These are phyloP conservation scores for Deilephila porcellus DNA, from an alignment of 2,888 invertebrate genomes.

Conservation along the genomic window DNA sequence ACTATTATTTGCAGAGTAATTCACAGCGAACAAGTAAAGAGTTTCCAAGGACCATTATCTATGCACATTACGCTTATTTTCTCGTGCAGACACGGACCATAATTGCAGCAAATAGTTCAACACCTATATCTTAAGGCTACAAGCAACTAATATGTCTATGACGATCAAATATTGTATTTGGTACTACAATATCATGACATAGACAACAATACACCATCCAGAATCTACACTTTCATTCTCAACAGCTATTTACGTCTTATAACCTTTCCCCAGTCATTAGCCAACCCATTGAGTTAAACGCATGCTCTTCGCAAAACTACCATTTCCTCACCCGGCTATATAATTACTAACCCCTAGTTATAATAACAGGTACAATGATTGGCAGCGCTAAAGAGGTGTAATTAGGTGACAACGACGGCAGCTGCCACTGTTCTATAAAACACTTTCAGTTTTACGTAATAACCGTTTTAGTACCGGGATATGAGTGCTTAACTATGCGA, in stretches of 20 bases:
- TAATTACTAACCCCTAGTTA: background rate
- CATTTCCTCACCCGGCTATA: background rate
- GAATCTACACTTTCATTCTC: too few relatives aligned
- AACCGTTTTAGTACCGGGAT: slow-evolving; percentile 38
- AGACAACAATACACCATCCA: too few relatives aligned
- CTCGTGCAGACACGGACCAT: too few relatives aligned
- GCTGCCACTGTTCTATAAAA: slow-evolving; percentile 35
- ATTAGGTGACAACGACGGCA: slow-evolving; percentile 32
- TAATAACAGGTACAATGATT: slow-evolving; percentile 4
- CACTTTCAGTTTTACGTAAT: slow-evolving; percentile 49
- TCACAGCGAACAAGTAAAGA: background rate
- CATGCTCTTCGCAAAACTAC: background rate
- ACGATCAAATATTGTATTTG: too few relatives aligned
- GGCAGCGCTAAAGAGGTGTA: slow-evolving; percentile 31
- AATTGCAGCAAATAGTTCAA: too few relatives aligned
- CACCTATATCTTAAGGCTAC: too few relatives aligned
- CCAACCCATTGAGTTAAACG: background rate
- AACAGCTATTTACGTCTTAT: background rate
- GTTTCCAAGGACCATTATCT: too few relatives aligned
- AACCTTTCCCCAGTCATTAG: background rate
- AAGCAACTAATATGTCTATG: too few relatives aligned
- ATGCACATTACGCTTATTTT: too few relatives aligned
- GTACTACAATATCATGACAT: too few relatives aligned
- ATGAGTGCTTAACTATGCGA: background rate
- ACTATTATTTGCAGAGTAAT: background rate